Percentiles rank a stretch among this genome's conserved stretches.
phyloP scores from a whole-genome alignment of 2,797 vertebrate genomes.

The Oreochromis mossambicus region DNA sequence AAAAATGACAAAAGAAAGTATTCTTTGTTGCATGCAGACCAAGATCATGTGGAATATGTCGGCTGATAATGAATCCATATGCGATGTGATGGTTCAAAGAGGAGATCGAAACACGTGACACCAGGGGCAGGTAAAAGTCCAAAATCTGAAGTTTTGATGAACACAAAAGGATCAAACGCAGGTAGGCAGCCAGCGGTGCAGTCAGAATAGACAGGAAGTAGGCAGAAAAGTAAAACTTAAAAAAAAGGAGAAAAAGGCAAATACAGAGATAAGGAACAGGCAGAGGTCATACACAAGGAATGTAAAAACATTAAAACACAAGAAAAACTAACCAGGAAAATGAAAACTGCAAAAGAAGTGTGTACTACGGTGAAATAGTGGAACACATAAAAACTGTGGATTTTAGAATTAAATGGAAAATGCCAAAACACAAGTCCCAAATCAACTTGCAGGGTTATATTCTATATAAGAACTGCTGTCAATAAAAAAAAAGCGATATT shows the following conservation, averaged over 20 bases:
- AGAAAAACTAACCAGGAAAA: not conserved
- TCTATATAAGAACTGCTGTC: not conserved
- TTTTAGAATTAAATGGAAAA: not conserved
- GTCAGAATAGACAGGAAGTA: not conserved
- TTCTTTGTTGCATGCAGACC: not conserved
- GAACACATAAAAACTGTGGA: not conserved
- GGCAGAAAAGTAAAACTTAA: not conserved
- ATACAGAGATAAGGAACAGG: not conserved
- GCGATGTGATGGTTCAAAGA: not conserved
- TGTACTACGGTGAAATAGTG: not conserved
- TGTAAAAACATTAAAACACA: not conserved
- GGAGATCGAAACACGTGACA: not conserved
- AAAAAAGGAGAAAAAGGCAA: not conserved
- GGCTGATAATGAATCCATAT: not conserved
- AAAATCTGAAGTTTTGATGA: not conserved
- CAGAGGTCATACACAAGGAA: not conserved
- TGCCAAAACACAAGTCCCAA: not conserved
- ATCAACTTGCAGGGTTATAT: not conserved
- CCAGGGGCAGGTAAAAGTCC: not conserved
- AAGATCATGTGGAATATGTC: not conserved
- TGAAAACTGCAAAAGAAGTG: not conserved
- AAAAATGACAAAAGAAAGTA: not conserved
- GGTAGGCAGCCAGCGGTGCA: not conserved
- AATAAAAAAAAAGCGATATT: not conserved
- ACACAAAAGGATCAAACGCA: not conserved